A percentile compares a stretch with the other conserved stretches of the same genome.
phyloP scores from a whole-genome alignment of 2,888 invertebrate genomes.

The Thyatira batis region DNA sequence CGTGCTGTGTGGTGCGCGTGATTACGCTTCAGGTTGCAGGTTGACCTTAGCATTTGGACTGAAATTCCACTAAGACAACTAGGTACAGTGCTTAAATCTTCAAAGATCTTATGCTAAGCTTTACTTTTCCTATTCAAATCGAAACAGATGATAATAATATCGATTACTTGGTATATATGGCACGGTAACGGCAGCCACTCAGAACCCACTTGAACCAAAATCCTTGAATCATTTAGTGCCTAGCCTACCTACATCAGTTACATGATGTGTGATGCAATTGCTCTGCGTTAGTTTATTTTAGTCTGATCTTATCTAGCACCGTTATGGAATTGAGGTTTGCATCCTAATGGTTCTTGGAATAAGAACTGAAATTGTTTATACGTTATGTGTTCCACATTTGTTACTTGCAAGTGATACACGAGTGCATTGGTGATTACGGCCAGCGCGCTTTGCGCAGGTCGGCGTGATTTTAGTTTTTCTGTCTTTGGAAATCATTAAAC shows the following conservation, averaged over 20 bases:
- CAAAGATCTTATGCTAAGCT: too few relatives aligned
- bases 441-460: too few relatives aligned
- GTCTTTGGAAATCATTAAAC: constrained; percentile 19
- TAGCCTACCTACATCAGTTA: constrained; percentile 27
- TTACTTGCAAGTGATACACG: background rate
- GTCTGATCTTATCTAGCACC: constrained; percentile 17
- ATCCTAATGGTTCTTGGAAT: background rate
- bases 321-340: background rate
- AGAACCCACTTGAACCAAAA: constrained; percentile 25
- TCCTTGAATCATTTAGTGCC: constrained; percentile 38
- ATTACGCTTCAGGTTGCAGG: background rate
- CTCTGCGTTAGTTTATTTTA: constrained; percentile 29
- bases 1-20: background rate
- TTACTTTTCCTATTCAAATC: too few relatives aligned
- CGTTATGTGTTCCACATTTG: background rate
- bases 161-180: too few relatives aligned
- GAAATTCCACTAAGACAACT: too few relatives aligned
- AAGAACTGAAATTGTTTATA: background rate
- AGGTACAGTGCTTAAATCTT: too few relatives aligned
- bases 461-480: constrained; percentile 20
- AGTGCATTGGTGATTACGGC: constrained; percentile 19
- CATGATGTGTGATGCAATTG: constrained; percentile 40
- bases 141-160: too few relatives aligned
- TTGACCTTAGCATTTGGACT: background rate
- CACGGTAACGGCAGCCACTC: background rate